phyloP scores from a whole-genome alignment of 2,888 invertebrate species.

The Sarcophaga rosellei region DNA sequence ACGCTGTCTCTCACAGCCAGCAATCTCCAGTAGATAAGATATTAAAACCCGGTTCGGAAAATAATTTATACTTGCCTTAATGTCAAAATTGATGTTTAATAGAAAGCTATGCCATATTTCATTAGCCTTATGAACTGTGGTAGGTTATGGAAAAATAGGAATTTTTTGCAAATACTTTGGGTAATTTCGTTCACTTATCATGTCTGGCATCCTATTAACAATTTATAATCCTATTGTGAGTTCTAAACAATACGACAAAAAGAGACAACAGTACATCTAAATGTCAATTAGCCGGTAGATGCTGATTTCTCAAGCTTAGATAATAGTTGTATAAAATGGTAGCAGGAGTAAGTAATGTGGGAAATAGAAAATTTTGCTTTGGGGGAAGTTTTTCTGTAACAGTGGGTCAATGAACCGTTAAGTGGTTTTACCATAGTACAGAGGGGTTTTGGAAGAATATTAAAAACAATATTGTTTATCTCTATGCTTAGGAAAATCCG shows the following conservation, averaged over 20 bases:
- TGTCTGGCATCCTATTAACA: conserved; percentile 10
- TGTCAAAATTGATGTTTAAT: too few species aligned
- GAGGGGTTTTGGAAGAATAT: background rate
- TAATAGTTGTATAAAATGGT: conserved; percentile 39
- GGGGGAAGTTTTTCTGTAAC: background rate
- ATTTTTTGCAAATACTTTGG: background rate
- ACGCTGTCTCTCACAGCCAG: too few species aligned
- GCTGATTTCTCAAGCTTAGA: conserved; percentile 3
- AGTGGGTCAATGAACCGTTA: background rate
- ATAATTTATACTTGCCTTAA: too few species aligned
- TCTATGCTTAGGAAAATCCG: too few species aligned
- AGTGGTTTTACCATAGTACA: background rate
- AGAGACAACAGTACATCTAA: conserved; percentile 7
- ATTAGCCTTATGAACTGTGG: too few species aligned
- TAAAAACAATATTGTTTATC: too few species aligned
- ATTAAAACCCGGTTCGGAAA: too few species aligned
- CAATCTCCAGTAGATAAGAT: too few species aligned
- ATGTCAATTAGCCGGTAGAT: conserved; percentile 41
- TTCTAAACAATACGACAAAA: conserved; percentile 3
- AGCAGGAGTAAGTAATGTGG: background rate
- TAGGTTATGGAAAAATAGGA: too few species aligned
- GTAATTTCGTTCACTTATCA: background rate
- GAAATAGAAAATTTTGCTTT: background rate
- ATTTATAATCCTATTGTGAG: background rate
- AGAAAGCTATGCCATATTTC: too few species aligned